A percentile compares a stretch with the other conserved stretches of the same genome.
phyloP scores from a whole-genome alignment of 2,797 vertebrate species.

The Acanthurus tractus region DNA sequence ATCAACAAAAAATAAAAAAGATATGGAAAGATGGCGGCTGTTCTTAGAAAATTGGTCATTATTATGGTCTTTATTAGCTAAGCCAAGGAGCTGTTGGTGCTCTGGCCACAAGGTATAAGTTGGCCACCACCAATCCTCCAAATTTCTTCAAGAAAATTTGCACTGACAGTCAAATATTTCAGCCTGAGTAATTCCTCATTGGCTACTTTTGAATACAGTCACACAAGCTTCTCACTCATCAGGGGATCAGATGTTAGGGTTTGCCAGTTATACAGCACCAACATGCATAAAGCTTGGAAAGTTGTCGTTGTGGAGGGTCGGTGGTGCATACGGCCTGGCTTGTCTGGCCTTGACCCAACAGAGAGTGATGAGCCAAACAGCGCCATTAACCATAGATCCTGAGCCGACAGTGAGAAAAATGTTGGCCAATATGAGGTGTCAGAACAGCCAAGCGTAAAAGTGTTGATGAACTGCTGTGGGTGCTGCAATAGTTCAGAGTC shows the following conservation, averaged over 20 bases:
- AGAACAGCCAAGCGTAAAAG: constrained; percentile 60
- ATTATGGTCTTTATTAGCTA: constrained; percentile 8
- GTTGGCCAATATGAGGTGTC: constrained; percentile 49
- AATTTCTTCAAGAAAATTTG: constrained; percentile 39
- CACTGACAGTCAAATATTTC: constrained; percentile 64
- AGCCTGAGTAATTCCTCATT: constrained; percentile 41
- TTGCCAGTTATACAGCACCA: constrained; percentile 49
- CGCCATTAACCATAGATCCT: constrained; percentile 35
- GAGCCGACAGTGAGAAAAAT: constrained; percentile 52
- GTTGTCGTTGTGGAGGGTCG: constrained; percentile 29
- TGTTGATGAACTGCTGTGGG: constrained; percentile 72
- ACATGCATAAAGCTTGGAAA: constrained; percentile 42
- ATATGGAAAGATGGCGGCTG: constrained; percentile 40
- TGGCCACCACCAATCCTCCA: constrained; percentile 39
- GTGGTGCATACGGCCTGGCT: constrained; percentile 19
- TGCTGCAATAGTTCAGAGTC: constrained; percentile 34
- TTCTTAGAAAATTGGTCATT: constrained; percentile 45
- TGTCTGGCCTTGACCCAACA: constrained; percentile 53
- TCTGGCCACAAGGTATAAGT: constrained; percentile 32
- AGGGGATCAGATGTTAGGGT: constrained; percentile 35
- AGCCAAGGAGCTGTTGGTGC: constrained; percentile 42
- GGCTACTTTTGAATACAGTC: constrained; percentile 39
- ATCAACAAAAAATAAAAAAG: constrained; percentile 44
- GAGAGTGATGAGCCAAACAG: constrained; percentile 71
- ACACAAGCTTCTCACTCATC: constrained; percentile 40